Base-by-base conservation (phyloP, 1,140 invertebrate species). In the Ceratina australensis region DNA sequence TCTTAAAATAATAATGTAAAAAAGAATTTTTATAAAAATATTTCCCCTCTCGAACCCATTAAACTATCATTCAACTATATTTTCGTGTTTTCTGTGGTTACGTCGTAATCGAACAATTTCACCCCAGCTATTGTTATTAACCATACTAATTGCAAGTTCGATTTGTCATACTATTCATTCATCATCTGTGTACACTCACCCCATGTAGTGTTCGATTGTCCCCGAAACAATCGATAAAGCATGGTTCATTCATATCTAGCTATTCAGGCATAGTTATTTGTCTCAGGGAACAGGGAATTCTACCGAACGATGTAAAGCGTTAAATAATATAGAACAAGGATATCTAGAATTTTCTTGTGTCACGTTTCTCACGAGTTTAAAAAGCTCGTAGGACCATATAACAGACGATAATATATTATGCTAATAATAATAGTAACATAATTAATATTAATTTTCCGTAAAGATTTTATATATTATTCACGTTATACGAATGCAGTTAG, bases 221-320 rank as follows among this genome's bases (percentile, higher is more conserved):
- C 75, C 59, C 72, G 12, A 68, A 63, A 64, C 72, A 66, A 79
- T 79, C 26, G 26, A 67, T 59, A 57, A 74, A 66, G 16, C 56
- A 69, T 15, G n/a, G 49, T 61, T 56, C 73, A 61, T 69, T 76
- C 65, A 56, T 60, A 75, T 67, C 63, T 61, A 76, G 69, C 73
- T 69, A 76, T 33, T 76, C 73, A 68, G 65, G 65, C 65, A 52
- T 18, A 24, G 22, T 61, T 76, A 50, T 50, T n/a, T n/a, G 28
- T 68, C 50, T 68, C 42, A 3, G 24, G 26, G 47, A 33, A 12
- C 15, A 2, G 4, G 47, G 47, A 13, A 7, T 33, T 50, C 26
- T 60, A 76, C 18, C n/a, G 15, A 16, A 8, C 12, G 18, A n/a
- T 24, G 24, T 50, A 60, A 71, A 68, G 26, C 73, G 24, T 22